These are phyloP conservation scores for Mylabris phalerata DNA, from an alignment of 1,140 invertebrate genomes.

Conservation along the genomic window DNA sequence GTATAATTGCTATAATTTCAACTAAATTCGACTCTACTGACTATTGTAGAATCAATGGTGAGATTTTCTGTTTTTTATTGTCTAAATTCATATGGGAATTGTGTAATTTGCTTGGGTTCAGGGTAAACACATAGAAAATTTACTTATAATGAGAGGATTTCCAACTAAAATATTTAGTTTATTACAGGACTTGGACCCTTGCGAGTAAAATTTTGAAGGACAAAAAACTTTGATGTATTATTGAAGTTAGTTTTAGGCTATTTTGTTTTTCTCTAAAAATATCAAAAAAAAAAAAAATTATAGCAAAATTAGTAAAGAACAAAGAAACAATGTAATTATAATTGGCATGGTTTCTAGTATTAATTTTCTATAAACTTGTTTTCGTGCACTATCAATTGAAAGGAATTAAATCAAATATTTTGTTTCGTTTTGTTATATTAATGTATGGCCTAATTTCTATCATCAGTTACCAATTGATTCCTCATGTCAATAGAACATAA, in stretches of 20 bases:
- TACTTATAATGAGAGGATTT: too few species aligned
- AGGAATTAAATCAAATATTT: constrained; percentile 2
- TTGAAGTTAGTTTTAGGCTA: constrained; percentile 15
- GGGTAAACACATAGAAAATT: too few species aligned
- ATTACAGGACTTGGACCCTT: constrained; percentile 13
- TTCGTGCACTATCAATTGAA: background rate
- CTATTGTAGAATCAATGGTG: too few species aligned
- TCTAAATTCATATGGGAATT: too few species aligned
- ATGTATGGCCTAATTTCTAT: constrained; percentile 7
- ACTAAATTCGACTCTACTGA: too few species aligned
- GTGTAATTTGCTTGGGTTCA: too few species aligned
- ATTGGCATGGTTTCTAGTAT: constrained; percentile 10
- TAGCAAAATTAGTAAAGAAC: too few species aligned
- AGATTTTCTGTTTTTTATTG: too few species aligned
- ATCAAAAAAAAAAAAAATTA: too few species aligned
- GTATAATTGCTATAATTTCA: too few species aligned
- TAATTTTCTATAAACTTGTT: constrained; percentile 2
- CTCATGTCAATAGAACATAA: background rate
- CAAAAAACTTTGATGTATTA: constrained; percentile 2
- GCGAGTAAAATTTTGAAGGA: constrained; percentile 8
- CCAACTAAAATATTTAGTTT: constrained; percentile 10
- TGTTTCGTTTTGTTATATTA: too few species aligned
- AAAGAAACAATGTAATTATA: background rate
- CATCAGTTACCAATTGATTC: constrained; percentile 6
- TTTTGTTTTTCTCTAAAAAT: constrained; percentile 12